phyloP scores from a whole-genome alignment of 23 tunicate genomes.

The Styela clava region DNA sequence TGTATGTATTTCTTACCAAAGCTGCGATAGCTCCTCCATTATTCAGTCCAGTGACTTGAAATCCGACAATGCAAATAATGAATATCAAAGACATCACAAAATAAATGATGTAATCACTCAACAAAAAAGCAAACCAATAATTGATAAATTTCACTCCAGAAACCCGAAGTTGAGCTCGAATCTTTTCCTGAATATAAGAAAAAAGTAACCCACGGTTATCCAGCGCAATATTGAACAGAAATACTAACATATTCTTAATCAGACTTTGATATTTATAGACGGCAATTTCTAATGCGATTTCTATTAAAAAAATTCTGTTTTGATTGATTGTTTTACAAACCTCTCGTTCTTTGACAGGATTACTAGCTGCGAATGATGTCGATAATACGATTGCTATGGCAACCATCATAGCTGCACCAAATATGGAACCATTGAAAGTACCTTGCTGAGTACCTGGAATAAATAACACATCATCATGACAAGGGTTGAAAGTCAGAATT shows the following conservation, averaged over 20 bases:
- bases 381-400: constrained; percentile 59
- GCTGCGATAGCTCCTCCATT: constrained; percentile 58
- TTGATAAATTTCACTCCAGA: constrained; percentile 59
- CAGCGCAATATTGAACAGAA: background rate
- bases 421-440: constrained; percentile 57
- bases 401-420: constrained; percentile 76
- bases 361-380: constrained; percentile 29
- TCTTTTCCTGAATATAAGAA: constrained; percentile 69
- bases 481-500: background rate
- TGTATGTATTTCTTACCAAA: constrained; percentile 54
- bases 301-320: no score
- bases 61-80: constrained; percentile 58
- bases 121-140: constrained; percentile 64
- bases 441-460: background rate
- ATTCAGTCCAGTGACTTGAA: constrained; percentile 35
- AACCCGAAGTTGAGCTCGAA: constrained; percentile 68
- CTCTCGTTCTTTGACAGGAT: constrained; percentile 83
- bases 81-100: constrained; percentile 38
- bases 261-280: no score
- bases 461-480: no score
- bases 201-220: no score
- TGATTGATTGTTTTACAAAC: no score
- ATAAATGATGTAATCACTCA: constrained; percentile 51
- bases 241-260: no score
- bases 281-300: no score